Base-by-base conservation (phyloP, 2,888 invertebrate species). In the Suillia variegata region DNA sequence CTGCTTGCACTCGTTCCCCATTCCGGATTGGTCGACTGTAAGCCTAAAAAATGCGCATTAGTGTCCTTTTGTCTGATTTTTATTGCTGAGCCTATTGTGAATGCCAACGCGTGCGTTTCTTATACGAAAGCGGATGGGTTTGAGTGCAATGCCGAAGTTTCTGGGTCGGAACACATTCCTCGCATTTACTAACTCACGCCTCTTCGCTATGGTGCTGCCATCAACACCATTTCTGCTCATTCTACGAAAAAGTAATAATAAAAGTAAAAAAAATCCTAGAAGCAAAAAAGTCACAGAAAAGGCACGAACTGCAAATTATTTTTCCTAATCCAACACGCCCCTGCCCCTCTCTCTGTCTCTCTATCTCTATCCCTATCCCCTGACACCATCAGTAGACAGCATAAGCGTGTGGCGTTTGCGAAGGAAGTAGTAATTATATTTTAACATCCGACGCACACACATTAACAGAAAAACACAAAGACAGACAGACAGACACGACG, bases 1-100 rank as follows among this genome's bases (percentile, higher is more conserved):
- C 45, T 26, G 21, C 45, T 31, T 52, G 22, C 21, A 31, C 47
- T 34, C 47, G n/a, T 18, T 18, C 45, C 5, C 15, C n/a, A 2
- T 53, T 15, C 13, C 4, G 12, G 2, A 12, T 18, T 21, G 50
- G n/a, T n/a, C 20, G 5, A 18, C 50, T 22, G 49, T 56, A 64
- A 58, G 60, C 61, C 59, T 56, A 50, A 62, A 61, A 62, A 51
- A 61, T 59, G 54, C 61, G 62, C 56, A 66, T 65, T 71, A 70
- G 66, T 68, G 67, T 64, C 66, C 65, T 59, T 67, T 62, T 65
- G 63, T 65, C 69, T 70, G 78, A 69, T 68, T 70, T 75, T 78
- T 78, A 78, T 75, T 71, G 71, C 77, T 69, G 69, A 63, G 67
- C 67, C 70, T 73, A 71, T 75, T 78, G 78, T 77, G 76, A 76